phyloP scores from a whole-genome alignment of 2,113 vertebrate genomes.

The Lipophrys pholis region DNA sequence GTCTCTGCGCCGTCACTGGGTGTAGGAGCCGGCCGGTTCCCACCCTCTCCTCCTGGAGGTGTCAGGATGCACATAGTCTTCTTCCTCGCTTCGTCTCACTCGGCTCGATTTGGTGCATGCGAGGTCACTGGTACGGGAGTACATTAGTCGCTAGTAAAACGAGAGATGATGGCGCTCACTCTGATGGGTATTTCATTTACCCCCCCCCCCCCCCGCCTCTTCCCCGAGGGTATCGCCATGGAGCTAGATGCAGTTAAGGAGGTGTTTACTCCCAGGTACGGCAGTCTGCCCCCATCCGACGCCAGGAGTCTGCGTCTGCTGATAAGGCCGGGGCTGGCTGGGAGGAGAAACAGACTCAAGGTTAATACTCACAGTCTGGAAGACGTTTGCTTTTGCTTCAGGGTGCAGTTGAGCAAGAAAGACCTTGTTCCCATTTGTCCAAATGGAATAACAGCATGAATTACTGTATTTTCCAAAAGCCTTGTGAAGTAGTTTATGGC shows the following conservation, averaged over 20 bases:
- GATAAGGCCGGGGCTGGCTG: constrained; percentile 62
- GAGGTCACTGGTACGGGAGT: constrained; percentile 42
- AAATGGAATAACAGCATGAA: constrained; percentile 17
- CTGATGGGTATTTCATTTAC: constrained; percentile 25
- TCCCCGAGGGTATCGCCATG: constrained; percentile 37
- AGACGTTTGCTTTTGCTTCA: constrained; percentile 55
- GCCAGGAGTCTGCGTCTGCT: constrained; percentile 61
- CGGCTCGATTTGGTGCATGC: constrained; percentile 20
- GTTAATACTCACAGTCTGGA: constrained; percentile 58
- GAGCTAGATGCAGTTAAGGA: constrained; percentile 54
- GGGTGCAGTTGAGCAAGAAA: constrained; percentile 52
- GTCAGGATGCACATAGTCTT: constrained; percentile 31
- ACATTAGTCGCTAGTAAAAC: constrained; percentile 68
- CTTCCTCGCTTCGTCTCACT: constrained; percentile 15
- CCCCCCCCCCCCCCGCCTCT: no score
- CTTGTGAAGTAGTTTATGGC: constrained; percentile 17
- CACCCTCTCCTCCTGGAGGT: neutral
- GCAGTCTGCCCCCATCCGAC: constrained; percentile 52
- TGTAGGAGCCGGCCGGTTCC: constrained; percentile 27
- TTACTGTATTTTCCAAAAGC: constrained; percentile 14
- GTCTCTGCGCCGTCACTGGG: constrained; percentile 45
- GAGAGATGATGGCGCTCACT: constrained; percentile 40
- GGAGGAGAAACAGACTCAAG: constrained; percentile 58
- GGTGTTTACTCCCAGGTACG: constrained; percentile 66
- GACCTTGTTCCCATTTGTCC: constrained; percentile 27